Conservation (phyloP, 2,797 vertebrate species). For the Pachyuromys duprasi region DNA sequence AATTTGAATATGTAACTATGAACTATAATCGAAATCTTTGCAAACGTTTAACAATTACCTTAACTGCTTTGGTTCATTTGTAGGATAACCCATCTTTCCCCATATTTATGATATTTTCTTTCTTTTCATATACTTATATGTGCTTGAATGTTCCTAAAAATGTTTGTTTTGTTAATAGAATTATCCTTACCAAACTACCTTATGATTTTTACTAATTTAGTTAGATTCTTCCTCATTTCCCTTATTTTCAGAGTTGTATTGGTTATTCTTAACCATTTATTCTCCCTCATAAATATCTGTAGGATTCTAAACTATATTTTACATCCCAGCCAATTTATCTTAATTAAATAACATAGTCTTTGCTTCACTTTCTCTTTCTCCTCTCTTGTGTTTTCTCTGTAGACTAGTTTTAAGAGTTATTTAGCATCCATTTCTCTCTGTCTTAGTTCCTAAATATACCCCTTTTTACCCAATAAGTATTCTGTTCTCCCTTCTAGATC, state of each 20-base stretch:
- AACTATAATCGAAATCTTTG: constrained; percentile 46
- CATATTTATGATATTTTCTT: background rate
- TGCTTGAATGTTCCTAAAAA: constrained; percentile 15
- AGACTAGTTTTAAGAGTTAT: background rate
- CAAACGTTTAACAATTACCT: constrained; percentile 37
- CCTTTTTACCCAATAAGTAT: background rate
- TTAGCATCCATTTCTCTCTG: background rate
- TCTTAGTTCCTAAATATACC: background rate
- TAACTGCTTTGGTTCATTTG: constrained; percentile 50
- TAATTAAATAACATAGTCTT: background rate
- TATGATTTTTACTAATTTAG: background rate
- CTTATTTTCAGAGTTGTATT: constrained; percentile 41
- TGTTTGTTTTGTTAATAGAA: constrained; percentile 13
- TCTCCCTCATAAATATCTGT: background rate
- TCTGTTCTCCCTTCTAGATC: background rate
- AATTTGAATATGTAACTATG: constrained; percentile 24
- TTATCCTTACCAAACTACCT: constrained; percentile 14
- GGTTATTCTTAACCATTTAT: constrained; percentile 34
- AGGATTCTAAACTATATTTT: background rate
- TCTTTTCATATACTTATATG: background rate
- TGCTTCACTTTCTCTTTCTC: background rate
- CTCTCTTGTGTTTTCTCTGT: background rate
- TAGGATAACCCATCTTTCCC: background rate
- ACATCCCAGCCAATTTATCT: background rate
- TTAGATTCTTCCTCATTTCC: background rate